A percentile compares a stretch with the other conserved stretches of the same genome.
These are phyloP conservation scores for Tricholaema leucomelas DNA, from an alignment of 2,113 vertebrate species.

Conservation along the genomic window DNA sequence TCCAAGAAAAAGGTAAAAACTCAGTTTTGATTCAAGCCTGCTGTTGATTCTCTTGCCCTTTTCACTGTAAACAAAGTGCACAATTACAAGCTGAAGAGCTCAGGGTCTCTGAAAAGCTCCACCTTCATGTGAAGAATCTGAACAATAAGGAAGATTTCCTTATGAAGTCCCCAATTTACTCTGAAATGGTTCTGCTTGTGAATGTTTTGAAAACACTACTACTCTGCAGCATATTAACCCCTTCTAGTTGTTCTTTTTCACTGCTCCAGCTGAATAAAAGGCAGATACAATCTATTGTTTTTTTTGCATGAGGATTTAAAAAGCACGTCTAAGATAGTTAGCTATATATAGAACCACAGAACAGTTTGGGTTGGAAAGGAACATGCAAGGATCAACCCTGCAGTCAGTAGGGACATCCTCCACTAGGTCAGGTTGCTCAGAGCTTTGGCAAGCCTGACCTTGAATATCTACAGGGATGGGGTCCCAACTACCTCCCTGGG, in stretches of 20 bases:
- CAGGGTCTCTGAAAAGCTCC: background rate
- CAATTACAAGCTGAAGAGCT: background rate
- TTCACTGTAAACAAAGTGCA: background rate
- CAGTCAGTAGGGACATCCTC: too few relatives aligned
- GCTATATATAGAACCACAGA: too few relatives aligned
- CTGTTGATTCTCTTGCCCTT: background rate
- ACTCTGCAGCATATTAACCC: background rate
- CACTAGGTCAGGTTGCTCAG: too few relatives aligned
- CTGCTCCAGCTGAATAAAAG: background rate
- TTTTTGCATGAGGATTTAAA: background rate
- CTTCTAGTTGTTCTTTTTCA: background rate
- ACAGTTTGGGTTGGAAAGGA: too few relatives aligned
- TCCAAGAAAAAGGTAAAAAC: background rate
- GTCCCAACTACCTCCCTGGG: too few relatives aligned
- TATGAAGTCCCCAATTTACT: background rate
- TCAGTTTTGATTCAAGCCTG: background rate
- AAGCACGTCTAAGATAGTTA: background rate
- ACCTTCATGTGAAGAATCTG: background rate
- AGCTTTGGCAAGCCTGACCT: too few relatives aligned
- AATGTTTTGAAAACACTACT: background rate
- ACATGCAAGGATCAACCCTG: too few relatives aligned
- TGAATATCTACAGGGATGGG: too few relatives aligned
- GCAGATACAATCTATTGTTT: too few relatives aligned
- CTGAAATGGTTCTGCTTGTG: fast-evolving
- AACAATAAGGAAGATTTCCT: background rate